Conservation (phyloP, 2,113 vertebrate genomes). For the Paratilapia polleni region DNA sequence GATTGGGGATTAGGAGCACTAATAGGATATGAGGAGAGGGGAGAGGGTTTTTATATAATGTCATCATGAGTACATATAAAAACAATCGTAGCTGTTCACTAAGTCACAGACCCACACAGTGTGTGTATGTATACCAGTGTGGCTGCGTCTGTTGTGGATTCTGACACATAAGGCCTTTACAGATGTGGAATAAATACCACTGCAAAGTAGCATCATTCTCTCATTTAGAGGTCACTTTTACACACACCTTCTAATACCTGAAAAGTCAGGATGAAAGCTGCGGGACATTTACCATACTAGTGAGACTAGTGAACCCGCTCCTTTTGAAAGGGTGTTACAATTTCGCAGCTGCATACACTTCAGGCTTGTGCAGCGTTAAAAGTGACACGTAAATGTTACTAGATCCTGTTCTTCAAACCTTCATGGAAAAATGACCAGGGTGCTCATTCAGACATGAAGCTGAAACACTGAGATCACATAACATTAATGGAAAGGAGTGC, state of each 20-base stretch:
- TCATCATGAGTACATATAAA: constrained; percentile 2
- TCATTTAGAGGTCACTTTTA: background rate
- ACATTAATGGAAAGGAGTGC: background rate
- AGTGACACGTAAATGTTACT: background rate
- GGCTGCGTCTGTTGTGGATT: background rate
- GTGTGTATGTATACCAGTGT: background rate
- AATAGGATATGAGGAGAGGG: background rate
- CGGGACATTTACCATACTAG: background rate
- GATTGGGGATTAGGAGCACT: background rate
- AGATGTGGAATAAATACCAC: background rate
- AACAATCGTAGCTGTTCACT: background rate
- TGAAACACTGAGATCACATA: background rate
- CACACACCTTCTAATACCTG: background rate
- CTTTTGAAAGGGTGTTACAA: background rate
- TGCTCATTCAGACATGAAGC: background rate
- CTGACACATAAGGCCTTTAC: constrained; percentile 7
- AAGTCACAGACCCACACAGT: background rate
- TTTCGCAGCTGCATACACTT: background rate
- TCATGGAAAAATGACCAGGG: background rate
- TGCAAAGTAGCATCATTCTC: background rate
- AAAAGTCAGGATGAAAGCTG: no score
- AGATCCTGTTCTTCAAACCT: background rate
- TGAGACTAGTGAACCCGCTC: background rate
- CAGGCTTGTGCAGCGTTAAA: background rate
- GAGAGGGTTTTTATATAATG: background rate